Conservation (phyloP, 2,113 vertebrate genomes). For the Antechinus stuartii region DNA sequence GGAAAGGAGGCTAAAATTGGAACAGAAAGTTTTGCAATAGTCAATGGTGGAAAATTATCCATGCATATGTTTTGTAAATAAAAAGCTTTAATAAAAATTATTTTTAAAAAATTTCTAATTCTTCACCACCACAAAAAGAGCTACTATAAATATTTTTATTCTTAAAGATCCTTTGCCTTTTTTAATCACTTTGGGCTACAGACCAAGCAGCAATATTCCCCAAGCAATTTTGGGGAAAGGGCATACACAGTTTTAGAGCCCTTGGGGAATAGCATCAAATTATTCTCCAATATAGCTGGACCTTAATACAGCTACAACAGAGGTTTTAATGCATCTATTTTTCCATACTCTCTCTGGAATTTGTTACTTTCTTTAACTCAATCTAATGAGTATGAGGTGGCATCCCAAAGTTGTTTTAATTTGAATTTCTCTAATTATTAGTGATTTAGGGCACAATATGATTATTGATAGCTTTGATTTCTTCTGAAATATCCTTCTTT, state of each 20-base stretch:
- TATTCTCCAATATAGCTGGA: neutral
- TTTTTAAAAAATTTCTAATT: neutral
- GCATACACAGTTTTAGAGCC: neutral
- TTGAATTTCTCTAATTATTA: neutral
- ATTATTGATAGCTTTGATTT: neutral
- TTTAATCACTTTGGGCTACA: neutral
- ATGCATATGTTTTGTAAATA: no score
- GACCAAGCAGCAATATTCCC: neutral
- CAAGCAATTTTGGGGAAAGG: neutral
- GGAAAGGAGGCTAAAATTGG: no score
- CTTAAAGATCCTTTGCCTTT: neutral
- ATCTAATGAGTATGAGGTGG: neutral
- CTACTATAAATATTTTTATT: neutral
- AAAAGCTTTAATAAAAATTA: no score
- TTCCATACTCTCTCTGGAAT: neutral
- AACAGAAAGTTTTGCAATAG: no score
- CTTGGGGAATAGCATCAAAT: neutral
- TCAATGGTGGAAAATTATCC: no score
- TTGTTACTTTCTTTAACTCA: neutral
- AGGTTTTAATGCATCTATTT: neutral
- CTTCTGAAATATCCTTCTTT: neutral
- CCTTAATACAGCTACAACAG: neutral
- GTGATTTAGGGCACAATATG: neutral
- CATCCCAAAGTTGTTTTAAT: neutral
- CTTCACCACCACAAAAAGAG: neutral